Percentiles rank a stretch among this genome's conserved stretches.
phyloP scores from a whole-genome alignment of 1,140 invertebrate species.

The Procambarus virginalis region DNA sequence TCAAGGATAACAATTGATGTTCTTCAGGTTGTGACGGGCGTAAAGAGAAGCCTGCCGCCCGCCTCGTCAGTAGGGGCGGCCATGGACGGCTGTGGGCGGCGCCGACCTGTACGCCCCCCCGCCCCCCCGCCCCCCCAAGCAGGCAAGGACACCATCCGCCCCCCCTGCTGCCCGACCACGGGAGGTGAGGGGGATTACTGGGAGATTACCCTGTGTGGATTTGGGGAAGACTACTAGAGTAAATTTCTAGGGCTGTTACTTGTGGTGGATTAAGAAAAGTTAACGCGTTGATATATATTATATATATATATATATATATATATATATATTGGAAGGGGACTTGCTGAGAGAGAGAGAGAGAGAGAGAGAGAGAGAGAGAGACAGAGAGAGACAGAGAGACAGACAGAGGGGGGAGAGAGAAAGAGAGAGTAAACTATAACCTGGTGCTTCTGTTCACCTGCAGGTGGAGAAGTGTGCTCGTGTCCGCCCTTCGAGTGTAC shows the following conservation, averaged over 20 bases:
- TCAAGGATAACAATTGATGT: neutral
- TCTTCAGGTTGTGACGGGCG: neutral
- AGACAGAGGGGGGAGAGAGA: no score
- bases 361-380: no score
- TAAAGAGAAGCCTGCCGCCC: neutral
- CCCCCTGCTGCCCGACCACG: neutral
- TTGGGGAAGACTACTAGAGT: no score
- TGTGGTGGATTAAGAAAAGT: neutral
- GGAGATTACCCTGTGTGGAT: no score
- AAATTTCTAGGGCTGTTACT: no score
- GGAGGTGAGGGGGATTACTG: neutral
- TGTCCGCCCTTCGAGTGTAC: conserved; percentile 27
- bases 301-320: no score
- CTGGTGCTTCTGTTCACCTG: neutral
- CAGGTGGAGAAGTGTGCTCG: neutral
- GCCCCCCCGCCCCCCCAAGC: neutral
- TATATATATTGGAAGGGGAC: no score
- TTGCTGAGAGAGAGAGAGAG: no score
- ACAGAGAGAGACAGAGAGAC: no score
- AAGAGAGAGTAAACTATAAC: neutral
- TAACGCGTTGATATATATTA: no score
- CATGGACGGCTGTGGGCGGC: neutral
- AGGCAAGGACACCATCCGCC: neutral
- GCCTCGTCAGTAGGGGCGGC: neutral
- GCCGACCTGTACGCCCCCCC: no score